These are phyloP conservation scores for Drosophila nr. fundita DNA, from an alignment of 2,888 invertebrate genomes.

Conservation along the genomic window DNA sequence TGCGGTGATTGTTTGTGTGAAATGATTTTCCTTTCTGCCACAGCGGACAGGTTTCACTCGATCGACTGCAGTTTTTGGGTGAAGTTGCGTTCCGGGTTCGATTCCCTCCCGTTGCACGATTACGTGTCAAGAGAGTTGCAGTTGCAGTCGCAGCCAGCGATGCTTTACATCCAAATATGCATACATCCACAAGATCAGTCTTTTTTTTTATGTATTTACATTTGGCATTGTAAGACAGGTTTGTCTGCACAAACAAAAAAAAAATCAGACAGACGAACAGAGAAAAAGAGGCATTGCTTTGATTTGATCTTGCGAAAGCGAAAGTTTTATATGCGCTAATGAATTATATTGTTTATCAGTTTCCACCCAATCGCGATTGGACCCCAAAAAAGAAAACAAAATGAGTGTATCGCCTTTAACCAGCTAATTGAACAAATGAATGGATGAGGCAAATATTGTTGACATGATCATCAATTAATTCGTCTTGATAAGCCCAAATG, in stretches of 20 bases:
- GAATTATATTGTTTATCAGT: constrained; percentile 74
- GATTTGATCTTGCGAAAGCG: constrained; percentile 79
- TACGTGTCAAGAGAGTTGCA: constrained; percentile 61
- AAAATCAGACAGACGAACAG: too few relatives aligned
- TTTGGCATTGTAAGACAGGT: constrained; percentile 74
- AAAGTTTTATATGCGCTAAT: constrained; percentile 76
- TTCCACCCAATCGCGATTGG: constrained; percentile 35
- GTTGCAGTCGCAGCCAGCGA: constrained; percentile 35
- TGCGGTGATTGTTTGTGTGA: constrained; percentile 72
- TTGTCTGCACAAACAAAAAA: constrained; percentile 25
- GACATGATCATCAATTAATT: constrained; percentile 57
- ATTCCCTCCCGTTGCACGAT: constrained; percentile 66
- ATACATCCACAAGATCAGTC: constrained; percentile 10
- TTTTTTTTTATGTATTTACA: constrained; percentile 61
- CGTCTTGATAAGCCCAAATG: constrained; percentile 7
- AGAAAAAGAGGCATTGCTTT: constrained; percentile 50
- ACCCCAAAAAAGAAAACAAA: background rate
- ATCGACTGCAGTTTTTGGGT: constrained; percentile 49
- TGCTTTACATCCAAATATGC: constrained; percentile 46
- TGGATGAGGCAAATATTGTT: constrained; percentile 54
- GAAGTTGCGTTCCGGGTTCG: constrained; percentile 72
- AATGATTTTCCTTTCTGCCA: constrained; percentile 75
- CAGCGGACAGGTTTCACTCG: constrained; percentile 76
- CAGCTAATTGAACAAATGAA: constrained; percentile 73
- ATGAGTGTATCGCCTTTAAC: constrained; percentile 17